These are phyloP conservation scores for Lathamus discolor DNA, from an alignment of 2,113 vertebrate genomes.

Conservation along the genomic window DNA sequence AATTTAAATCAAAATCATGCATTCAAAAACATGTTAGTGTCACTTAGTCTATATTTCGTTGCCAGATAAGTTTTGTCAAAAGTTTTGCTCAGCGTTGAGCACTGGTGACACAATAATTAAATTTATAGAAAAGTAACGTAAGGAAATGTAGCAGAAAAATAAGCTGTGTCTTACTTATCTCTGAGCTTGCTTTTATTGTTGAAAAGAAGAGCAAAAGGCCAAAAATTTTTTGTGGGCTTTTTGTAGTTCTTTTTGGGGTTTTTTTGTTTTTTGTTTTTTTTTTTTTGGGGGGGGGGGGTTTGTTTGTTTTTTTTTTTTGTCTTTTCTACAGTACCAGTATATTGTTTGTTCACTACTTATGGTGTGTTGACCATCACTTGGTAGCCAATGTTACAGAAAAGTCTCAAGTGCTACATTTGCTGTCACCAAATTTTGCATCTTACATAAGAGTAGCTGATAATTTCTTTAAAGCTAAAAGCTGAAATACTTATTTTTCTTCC, in stretches of 20 bases:
- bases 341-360: background rate
- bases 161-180: background rate
- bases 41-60: background rate
- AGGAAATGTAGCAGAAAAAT: background rate
- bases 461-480: background rate
- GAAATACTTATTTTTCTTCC: background rate
- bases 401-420: background rate
- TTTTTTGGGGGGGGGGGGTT: no score
- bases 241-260: background rate
- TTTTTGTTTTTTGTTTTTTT: background rate
- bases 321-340: background rate
- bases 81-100: background rate
- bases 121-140: background rate
- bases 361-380: background rate
- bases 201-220: background rate
- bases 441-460: background rate
- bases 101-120: background rate
- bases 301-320: background rate
- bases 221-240: no score
- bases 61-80: background rate
- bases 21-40: background rate
- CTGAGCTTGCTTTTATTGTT: background rate
- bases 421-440: background rate
- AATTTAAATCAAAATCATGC: background rate
- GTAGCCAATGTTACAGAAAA: background rate